Conservation (phyloP, 2,888 invertebrate genomes). For the Megastigmus dorsalis region DNA sequence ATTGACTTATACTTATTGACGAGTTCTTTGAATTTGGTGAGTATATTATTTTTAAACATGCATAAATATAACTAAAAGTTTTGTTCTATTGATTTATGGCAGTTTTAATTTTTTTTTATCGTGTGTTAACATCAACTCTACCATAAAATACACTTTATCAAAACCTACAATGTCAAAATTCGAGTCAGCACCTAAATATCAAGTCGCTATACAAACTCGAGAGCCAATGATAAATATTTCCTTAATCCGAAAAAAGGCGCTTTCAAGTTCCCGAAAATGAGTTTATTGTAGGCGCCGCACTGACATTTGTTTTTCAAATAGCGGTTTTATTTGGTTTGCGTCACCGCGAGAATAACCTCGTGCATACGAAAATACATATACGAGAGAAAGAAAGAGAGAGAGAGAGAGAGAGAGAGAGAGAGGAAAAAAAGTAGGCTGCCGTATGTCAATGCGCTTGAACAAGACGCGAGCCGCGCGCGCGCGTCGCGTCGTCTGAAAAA, state of each 20-base stretch:
- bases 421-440: slow-evolving; percentile 43
- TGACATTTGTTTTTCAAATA: slow-evolving; percentile 55
- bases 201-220: too few species aligned
- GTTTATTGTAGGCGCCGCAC: slow-evolving; percentile 51
- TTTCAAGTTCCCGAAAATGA: slow-evolving; percentile 53
- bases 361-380: slow-evolving; percentile 44
- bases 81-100: too few species aligned
- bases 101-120: too few species aligned
- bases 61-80: too few species aligned
- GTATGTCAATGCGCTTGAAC: slow-evolving; percentile 44
- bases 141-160: too few species aligned
- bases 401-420: neutral
- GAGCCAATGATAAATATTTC: slow-evolving; percentile 33
- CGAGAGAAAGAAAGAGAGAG: neutral
- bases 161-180: too few species aligned
- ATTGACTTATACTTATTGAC: too few species aligned
- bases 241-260: slow-evolving; percentile 2
- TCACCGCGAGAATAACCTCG: slow-evolving; percentile 32
- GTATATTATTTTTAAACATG: too few species aligned
- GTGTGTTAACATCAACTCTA: too few species aligned
- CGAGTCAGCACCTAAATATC: too few species aligned
- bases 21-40: too few species aligned
- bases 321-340: slow-evolving; percentile 55
- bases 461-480: neutral
- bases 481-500: slow-evolving; percentile 19